These are phyloP conservation scores for Thereuonema tuberculata DNA, from an alignment of 1,140 invertebrate genomes.

Conservation along the genomic window DNA sequence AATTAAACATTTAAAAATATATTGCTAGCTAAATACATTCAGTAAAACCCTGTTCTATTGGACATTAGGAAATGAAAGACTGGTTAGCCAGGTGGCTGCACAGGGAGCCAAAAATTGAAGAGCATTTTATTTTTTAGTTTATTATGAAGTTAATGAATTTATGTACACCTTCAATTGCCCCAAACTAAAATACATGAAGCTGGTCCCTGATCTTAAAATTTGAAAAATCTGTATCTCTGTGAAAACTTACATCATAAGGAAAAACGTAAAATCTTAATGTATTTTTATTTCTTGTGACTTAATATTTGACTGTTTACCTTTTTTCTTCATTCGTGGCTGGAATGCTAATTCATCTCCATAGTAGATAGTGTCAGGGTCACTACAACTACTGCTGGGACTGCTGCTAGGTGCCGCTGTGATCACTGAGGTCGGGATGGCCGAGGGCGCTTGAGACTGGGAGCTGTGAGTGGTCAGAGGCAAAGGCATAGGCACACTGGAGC, in stretches of 20 bases:
- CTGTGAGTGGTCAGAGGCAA: neutral
- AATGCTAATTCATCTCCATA: conserved; percentile 70
- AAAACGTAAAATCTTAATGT: neutral
- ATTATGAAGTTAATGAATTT: too few species aligned
- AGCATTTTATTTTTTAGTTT: too few species aligned
- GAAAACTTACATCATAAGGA: too few species aligned
- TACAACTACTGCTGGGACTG: conserved; percentile 33
- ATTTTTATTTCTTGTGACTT: neutral
- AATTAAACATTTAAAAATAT: neutral
- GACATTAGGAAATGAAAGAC: too few species aligned
- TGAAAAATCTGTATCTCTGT: too few species aligned
- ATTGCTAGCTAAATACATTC: too few species aligned
- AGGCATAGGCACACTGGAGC: neutral
- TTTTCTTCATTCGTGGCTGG: conserved; percentile 53
- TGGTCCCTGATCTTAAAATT: too few species aligned
- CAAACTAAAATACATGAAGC: too few species aligned
- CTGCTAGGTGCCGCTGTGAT: conserved; percentile 51
- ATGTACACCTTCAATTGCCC: too few species aligned
- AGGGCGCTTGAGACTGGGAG: conserved; percentile 26
- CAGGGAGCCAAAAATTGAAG: too few species aligned
- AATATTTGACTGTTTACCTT: conserved; percentile 42
- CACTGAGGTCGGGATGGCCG: conserved; percentile 46
- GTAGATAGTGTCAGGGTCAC: conserved; percentile 57
- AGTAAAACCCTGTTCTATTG: too few species aligned
- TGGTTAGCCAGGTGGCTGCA: too few species aligned